Evolutionary conservation across 2,888 invertebrate species (phyloP), one percentile per base, ranked within the genome.

Genomic region (Frankliniella intonsa): DNA sequence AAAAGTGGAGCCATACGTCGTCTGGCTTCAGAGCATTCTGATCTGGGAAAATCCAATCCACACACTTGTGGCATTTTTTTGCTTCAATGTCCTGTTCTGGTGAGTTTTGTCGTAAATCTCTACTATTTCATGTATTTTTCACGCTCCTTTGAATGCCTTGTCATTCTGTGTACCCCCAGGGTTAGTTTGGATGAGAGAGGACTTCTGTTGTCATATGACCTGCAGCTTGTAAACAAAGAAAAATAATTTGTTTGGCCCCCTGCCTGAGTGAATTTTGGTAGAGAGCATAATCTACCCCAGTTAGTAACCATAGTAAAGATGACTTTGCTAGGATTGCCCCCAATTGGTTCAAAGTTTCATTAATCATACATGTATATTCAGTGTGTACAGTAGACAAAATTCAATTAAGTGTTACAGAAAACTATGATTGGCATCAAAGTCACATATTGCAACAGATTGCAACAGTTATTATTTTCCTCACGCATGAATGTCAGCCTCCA

Each of bases 171-270:
- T 38, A 38, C 38, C 38, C 38, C 38, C 38, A 38, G 38, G 5
- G 38, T 38, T 38, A 38, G 38, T 38, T 38, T 38, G 38, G 38
- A 38, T 38, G 38, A 38, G 38, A 38, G 38, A 38, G 38, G 38
- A 38, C 38, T 38, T 2, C 22, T 76, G 69, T 76, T 76, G 69
- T 76, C 69, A 76, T 76, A 76, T 76, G 69, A 76, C 69, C 69
- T 76, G 69, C 69, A 25, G 25, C 25, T 76, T 22, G 69, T 76
- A 76, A 76, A 76, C 69, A 76, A 76, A 76, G 69, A 76, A 76
- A 76, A 76, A 76, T 25, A 22, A 12, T 76, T 76, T 76, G 69
- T 76, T 76, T 25, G 22, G 25, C 10, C 69, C 69, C 62, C 62
- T 62, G 62, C 62, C n/a, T 62, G 62, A 38, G 38, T 38, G 38